Conservation (phyloP, 2,113 vertebrate species). For the Myxocyprinus asiaticus region DNA sequence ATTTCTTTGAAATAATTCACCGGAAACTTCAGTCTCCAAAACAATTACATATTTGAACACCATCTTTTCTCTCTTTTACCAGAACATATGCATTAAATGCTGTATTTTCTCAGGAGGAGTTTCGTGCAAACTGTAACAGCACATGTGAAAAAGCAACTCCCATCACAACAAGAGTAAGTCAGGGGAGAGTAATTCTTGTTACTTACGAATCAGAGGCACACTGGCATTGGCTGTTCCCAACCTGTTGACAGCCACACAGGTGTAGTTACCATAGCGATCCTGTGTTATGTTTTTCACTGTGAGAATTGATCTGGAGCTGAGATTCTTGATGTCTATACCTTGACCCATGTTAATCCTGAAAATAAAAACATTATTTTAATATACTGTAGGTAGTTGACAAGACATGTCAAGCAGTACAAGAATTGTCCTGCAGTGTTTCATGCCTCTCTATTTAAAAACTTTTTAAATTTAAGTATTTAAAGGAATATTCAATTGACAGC, state of each 20-base stretch:
- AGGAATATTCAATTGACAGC: no score
- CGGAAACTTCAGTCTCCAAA: conserved; percentile 5
- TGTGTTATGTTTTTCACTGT: conserved; percentile 97
- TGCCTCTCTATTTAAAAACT: no score
- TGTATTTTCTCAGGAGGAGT: neutral
- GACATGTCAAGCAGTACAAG: no score
- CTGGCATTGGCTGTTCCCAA: conserved; percentile 93
- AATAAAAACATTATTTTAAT: conserved; percentile 45
- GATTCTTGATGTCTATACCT: conserved; percentile 94
- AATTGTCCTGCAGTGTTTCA: no score
- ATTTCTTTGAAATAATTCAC: neutral
- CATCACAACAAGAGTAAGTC: conserved; percentile 50
- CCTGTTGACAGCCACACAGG: conserved; percentile 95
- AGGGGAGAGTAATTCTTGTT: conserved; percentile 57
- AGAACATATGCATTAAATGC: neutral
- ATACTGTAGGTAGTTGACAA: no score
- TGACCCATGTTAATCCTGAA: conserved; percentile 92
- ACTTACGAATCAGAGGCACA: conserved; percentile 98
- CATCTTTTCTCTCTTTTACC: conserved; percentile 13
- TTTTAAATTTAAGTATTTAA: no score
- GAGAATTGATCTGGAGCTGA: conserved; percentile 94
- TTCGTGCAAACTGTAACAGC: neutral
- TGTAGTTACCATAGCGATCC: conserved; percentile 99
- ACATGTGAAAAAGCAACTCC: conserved; percentile 46
- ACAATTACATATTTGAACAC: conserved; percentile 8